A percentile compares a stretch with the other conserved stretches of the same genome.
Evolutionary conservation across 2,888 invertebrate genomes (phyloP).

Genomic region (Oligia latruncula): DNA sequence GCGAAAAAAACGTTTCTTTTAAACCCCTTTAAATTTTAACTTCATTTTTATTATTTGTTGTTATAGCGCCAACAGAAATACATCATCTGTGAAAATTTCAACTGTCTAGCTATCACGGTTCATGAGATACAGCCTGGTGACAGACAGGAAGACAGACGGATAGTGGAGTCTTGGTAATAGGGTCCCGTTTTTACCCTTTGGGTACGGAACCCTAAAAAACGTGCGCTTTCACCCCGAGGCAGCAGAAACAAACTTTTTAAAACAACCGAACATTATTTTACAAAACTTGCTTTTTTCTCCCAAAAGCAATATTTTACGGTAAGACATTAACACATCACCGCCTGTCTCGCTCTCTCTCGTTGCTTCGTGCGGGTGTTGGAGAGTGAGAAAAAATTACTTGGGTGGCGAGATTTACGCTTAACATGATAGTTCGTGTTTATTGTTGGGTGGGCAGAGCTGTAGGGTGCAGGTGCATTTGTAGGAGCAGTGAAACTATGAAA

Average conservation of each 20-base stretch:
- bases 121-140: too few species aligned
- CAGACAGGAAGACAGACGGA: too few species aligned
- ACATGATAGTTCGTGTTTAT: slow-evolving; percentile 54
- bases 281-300: slow-evolving; percentile 54
- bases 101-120: too few species aligned
- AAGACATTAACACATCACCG: slow-evolving; percentile 63
- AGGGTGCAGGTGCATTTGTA: slow-evolving; percentile 33
- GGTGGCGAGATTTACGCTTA: slow-evolving; percentile 55
- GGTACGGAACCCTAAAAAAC: not conserved
- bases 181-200: too few species aligned
- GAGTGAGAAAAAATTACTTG: slow-evolving; percentile 39
- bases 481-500: not conserved
- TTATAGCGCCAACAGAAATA: too few species aligned
- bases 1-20: too few species aligned
- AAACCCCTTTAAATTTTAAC: too few species aligned
- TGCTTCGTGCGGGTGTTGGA: not conserved
- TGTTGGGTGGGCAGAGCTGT: slow-evolving; percentile 24
- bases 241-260: slow-evolving; percentile 39
- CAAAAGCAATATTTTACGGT: slow-evolving; percentile 55
- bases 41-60: too few species aligned
- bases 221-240: not conserved
- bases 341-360: slow-evolving; percentile 1
- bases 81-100: too few species aligned
- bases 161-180: too few species aligned
- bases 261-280: slow-evolving; percentile 56